Percentiles rank a stretch among this genome's conserved stretches.
Evolutionary conservation across 2,888 invertebrate genomes (phyloP).

Genomic region (Caenorhabditis sinica): DNA sequence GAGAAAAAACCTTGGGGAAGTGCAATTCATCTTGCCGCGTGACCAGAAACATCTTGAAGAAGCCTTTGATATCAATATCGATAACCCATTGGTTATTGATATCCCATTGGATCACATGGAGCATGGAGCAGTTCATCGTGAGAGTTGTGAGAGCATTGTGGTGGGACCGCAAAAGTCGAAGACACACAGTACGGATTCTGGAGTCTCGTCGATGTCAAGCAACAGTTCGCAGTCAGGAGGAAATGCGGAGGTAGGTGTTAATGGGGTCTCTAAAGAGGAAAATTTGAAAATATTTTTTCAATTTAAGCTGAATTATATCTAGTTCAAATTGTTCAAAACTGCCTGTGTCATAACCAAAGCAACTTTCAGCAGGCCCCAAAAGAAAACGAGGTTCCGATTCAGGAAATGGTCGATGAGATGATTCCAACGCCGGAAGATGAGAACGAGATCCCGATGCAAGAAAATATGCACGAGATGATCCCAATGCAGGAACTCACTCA

Average conservation of each 20-base stretch:
- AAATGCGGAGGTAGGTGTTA: neutral
- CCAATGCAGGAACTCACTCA: neutral
- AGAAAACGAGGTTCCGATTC: neutral
- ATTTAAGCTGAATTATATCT: no score
- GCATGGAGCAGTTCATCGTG: conserved; percentile 1
- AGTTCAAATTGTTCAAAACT: no score
- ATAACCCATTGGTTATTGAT: conserved; percentile 28
- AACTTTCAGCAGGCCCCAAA: neutral
- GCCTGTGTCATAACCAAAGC: no score
- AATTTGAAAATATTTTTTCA: no score
- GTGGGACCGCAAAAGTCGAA: conserved; percentile 24
- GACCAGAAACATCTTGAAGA: conserved; percentile 53
- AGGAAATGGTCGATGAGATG: no score
- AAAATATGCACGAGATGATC: no score
- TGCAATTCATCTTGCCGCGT: conserved; percentile 54
- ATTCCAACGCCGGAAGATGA: no score
- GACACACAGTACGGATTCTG: conserved; percentile 57
- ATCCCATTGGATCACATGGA: conserved; percentile 7
- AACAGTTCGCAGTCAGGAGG: conserved; percentile 36
- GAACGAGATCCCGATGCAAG: no score
- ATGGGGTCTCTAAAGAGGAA: no score
- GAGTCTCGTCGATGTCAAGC: conserved; percentile 61
- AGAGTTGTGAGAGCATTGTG: conserved; percentile 26
- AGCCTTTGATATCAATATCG: conserved; percentile 45
- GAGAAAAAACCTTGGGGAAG: conserved; percentile 6